Conservation (phyloP, 2,113 vertebrate species). For the Malurus alboscapulatus region DNA sequence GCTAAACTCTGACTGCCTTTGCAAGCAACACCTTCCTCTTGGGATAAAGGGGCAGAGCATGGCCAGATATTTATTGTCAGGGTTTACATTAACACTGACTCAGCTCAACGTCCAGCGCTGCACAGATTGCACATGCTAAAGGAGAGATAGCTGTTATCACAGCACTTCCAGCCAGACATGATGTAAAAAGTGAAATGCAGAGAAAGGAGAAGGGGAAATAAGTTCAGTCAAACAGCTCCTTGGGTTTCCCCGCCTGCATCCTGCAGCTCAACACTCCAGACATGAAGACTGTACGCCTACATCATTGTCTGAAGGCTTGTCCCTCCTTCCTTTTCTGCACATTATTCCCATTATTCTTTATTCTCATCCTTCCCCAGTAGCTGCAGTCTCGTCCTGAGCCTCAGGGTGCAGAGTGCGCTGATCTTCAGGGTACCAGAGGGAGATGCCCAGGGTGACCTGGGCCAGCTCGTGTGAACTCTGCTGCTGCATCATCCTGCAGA, state of each 20-base stretch:
- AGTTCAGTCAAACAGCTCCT: neutral
- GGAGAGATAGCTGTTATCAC: neutral
- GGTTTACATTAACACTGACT: neutral
- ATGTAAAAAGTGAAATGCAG: slow-evolving; percentile 13
- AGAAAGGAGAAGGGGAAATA: slow-evolving; percentile 4
- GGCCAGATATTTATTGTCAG: neutral
- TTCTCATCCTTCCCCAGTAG: neutral
- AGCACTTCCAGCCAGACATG: neutral
- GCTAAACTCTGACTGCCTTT: neutral
- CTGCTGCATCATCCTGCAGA: neutral
- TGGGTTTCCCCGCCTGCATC: neutral
- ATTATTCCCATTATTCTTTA: neutral
- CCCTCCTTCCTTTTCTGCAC: neutral
- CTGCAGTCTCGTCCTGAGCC: neutral
- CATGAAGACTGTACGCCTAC: rapidly evolving
- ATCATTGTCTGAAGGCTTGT: neutral
- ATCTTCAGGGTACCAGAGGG: rapidly evolving
- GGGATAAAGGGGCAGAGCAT: neutral
- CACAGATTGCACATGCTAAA: neutral
- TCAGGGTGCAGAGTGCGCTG: neutral
- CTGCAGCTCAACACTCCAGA: neutral
- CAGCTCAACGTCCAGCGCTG: rapidly evolving
- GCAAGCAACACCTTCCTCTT: neutral
- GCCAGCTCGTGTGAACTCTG: neutral
- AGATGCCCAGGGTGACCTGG: rapidly evolving